Evolutionary conservation across 2,888 invertebrate species (phyloP), one percentile per base, ranked within the genome.

Genomic region (Linnaemya tessellans): DNA sequence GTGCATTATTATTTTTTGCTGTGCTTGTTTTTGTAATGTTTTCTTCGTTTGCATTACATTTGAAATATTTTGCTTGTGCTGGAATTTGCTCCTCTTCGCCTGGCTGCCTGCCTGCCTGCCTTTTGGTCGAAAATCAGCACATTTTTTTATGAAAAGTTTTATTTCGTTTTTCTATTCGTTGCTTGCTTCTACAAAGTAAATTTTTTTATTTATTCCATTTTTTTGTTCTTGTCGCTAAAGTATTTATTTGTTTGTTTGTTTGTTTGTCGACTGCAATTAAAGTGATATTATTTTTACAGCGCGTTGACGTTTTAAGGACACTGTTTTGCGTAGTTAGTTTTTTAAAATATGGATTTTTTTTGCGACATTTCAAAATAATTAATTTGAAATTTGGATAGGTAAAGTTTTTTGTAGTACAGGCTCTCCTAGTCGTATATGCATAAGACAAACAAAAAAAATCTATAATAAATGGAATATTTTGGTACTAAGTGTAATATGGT

Each of bases 201-300:
- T 56, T 67, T 60, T n/a, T 64, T 54, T 7, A 64, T 67, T 73
- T 73, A 13, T 80, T 73, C 60, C 30, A 30, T 30, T 30, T 30
- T 30, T 15, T 65, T 58, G 13, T 67, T 58, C 7, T 65, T 30
- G 13, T 78, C 38, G 22, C 49, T 62, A 75, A 70, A 70, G 41
- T 62, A 35, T 70, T 62, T 70, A 8, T 54, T 49, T 70, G 60
- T 54, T 46, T 70, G 11, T 54, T 49, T 70, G 60, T 54, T 46
- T 60, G 49, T 56, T 80, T 71, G 51, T 49, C 64, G 22, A 22
- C 51, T 68, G 18, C 58, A 64, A 67, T 71, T 43, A 58, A 64
- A 73, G 58, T 49, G 56, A 80, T 73, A 56, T 68, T 64, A 60
- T 65, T 18, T 75, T 64, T 49, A 49, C 25, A 79, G 60, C 49